Conservation (phyloP, 2,797 vertebrate genomes). For the Sylvia borin region DNA sequence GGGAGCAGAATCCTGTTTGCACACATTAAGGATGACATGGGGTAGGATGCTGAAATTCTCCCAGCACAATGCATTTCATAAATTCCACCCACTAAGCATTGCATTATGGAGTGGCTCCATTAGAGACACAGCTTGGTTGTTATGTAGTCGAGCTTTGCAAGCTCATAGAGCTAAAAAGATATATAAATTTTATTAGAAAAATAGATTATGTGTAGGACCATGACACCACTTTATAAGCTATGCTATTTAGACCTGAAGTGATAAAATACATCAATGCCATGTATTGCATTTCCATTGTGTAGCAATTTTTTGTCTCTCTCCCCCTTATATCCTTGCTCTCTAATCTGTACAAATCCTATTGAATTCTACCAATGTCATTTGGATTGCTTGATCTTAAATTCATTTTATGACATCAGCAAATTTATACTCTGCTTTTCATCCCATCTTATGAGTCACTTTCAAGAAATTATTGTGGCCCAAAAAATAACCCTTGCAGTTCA, state of each 20-base stretch:
- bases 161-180: background rate
- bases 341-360: slow-evolving; percentile 34
- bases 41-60: background rate
- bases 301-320: background rate
- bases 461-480: background rate
- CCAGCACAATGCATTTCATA: background rate
- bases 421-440: background rate
- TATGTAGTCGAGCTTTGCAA: background rate
- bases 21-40: background rate
- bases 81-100: background rate
- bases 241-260: background rate
- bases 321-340: background rate
- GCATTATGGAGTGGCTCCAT: background rate
- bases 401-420: background rate
- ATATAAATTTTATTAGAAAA: slow-evolving; percentile 3
- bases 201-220: background rate
- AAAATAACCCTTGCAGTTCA: background rate
- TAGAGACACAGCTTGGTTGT: background rate
- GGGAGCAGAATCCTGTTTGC: background rate
- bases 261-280: slow-evolving; percentile 8
- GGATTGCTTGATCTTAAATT: slow-evolving; percentile 34
- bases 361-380: background rate
- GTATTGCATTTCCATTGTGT: background rate
- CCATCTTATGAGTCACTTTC: background rate
- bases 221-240: background rate